These are phyloP conservation scores for Myripristis murdjan DNA, from an alignment of 2,797 vertebrate genomes.

Conservation along the genomic window DNA sequence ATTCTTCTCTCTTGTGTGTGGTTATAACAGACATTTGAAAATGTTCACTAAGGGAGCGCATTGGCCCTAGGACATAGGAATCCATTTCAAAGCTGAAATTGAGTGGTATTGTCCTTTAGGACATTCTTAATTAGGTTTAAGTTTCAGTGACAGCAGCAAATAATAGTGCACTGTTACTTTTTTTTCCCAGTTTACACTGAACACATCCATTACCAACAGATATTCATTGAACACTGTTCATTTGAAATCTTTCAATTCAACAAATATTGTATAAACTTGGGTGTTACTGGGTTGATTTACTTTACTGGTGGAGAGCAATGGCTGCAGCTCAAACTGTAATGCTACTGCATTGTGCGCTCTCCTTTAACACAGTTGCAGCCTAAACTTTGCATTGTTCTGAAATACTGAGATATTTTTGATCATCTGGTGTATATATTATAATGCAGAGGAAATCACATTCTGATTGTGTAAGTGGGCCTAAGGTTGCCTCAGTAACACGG, in stretches of 20 bases:
- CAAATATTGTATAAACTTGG: neutral
- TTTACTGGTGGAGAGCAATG: neutral
- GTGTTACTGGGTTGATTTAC: neutral
- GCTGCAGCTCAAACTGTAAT: neutral
- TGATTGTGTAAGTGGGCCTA: conserved; percentile 40
- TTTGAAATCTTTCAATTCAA: neutral
- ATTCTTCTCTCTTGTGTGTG: neutral
- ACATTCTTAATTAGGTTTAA: neutral
- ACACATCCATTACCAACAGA: neutral
- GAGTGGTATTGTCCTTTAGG: neutral
- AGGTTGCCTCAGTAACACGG: conserved; percentile 27
- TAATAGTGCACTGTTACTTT: neutral
- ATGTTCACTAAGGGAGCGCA: neutral
- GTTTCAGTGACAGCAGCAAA: conserved; percentile 10
- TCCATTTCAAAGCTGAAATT: too few relatives aligned
- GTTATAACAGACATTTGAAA: neutral
- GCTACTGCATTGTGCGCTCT: neutral
- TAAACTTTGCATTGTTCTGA: neutral
- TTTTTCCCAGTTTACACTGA: neutral
- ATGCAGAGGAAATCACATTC: conserved; percentile 17
- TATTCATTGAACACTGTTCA: neutral
- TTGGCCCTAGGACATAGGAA: too few relatives aligned
- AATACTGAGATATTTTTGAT: neutral
- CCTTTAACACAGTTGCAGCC: neutral
- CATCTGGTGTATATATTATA: neutral